Conservation (phyloP, 2,888 invertebrate genomes). For the Papilio gigon region DNA sequence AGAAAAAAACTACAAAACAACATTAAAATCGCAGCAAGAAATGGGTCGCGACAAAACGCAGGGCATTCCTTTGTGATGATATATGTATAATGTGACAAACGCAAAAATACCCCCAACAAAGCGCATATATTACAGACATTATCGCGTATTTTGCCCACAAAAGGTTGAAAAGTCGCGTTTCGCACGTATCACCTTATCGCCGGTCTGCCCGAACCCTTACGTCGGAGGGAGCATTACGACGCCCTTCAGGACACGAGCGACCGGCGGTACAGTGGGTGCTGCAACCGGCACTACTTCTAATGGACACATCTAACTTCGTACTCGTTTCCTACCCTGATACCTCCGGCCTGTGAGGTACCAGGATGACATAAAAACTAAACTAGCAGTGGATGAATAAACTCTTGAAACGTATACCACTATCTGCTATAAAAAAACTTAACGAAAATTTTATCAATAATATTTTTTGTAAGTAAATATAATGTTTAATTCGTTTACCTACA, state of each 20-base stretch:
- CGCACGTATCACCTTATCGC: conserved; percentile 78
- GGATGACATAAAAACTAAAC: neutral
- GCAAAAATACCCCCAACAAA: conserved; percentile 69
- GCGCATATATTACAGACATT: conserved; percentile 76
- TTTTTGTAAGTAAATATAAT: neutral
- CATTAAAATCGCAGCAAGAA: conserved; percentile 37
- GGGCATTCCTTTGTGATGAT: conserved; percentile 52
- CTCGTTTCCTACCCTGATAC: neutral
- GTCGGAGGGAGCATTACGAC: conserved; percentile 67
- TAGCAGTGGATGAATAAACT: neutral
- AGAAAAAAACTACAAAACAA: conserved; percentile 1
- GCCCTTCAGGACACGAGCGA: conserved; percentile 46
- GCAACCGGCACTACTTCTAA: neutral
- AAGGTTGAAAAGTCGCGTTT: conserved; percentile 81
- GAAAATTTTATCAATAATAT: neutral
- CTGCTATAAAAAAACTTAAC: neutral
- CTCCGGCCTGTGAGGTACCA: neutral
- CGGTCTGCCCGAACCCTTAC: conserved; percentile 75
- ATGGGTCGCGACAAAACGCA: conserved; percentile 12
- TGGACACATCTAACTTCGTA: neutral
- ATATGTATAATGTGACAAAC: conserved; percentile 67
- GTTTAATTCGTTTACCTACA: neutral
- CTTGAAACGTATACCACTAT: neutral
- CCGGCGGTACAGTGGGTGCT: conserved; percentile 42
- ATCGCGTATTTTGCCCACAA: conserved; percentile 74